Evolutionary conservation across 1,140 invertebrate genomes (phyloP).

Genomic region (Homalodisca vitripennis): DNA sequence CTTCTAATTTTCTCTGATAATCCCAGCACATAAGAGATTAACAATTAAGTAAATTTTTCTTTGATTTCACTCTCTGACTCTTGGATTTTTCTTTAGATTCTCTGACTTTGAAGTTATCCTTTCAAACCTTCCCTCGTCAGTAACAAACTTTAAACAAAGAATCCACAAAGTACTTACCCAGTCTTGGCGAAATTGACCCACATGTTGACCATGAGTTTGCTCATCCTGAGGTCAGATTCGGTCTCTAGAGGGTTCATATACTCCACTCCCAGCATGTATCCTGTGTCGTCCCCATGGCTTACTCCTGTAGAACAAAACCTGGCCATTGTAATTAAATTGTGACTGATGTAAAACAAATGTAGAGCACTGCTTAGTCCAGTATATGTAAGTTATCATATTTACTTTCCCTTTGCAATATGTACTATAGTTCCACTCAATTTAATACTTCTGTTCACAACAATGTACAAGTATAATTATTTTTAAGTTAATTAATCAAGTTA

Average conservation of each 20-base stretch:
- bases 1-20: no score
- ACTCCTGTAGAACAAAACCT: slow-evolving; percentile 56
- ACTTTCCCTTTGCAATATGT: not conserved
- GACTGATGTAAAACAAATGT: not conserved
- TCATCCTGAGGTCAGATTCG: slow-evolving; percentile 51
- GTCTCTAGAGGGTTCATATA: slow-evolving; percentile 16
- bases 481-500: not conserved
- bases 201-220: slow-evolving; percentile 53
- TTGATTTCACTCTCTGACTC: no score
- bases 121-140: no score
- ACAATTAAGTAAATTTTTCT: no score
- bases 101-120: not conserved
- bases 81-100: not conserved
- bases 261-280: slow-evolving; percentile 46
- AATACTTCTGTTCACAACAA: not conserved
- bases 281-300: slow-evolving; percentile 59
- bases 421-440: not conserved
- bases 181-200: slow-evolving; percentile 54
- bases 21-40: no score
- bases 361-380: not conserved
- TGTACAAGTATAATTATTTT: not conserved
- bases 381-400: not conserved
- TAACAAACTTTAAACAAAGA: no score
- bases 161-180: slow-evolving; percentile 53
- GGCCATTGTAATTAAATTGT: not conserved